Evolutionary conservation across 1,140 invertebrate genomes (phyloP), one percentile per base, ranked within the genome.

Genomic region (Caenorhabditis elegans): DNA sequence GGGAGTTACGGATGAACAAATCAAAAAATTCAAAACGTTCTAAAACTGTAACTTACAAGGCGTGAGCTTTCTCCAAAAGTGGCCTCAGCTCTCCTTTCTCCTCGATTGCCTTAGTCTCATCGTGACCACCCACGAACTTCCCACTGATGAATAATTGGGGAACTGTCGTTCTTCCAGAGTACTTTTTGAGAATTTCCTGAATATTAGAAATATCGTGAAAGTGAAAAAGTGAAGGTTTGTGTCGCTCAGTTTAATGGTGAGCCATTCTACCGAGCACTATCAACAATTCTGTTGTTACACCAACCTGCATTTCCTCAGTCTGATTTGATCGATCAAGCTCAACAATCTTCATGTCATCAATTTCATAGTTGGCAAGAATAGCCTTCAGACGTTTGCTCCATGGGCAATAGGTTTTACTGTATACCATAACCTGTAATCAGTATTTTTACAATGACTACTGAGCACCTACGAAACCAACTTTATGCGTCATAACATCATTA

Each of bases 361-460:
- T 86, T 13, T 80, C 70, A 47, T 86, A 86, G 11, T 77, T 80
- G 2, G 49, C 24, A 17, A 86, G 65, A n/a, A 86, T 53, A 3
- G 17, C 13, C 76, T 86, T 86, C 43, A 86, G 28, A 28, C 76
- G 31, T 39, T 84, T 84, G 31, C 80, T 84, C 75, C 48, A 86
- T 53, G 85, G 85, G 47, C 85, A 86, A 76, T 86, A 86, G 1
- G 85, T 86, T 75, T 86, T 86, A 15, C 83, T 85, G 60, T 79
- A 86, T 34, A 86, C 36, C 51, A 82, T 86, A 6, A 86, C 85
- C 76, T 86, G 22, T 31, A 80, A 76, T 55, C 2, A 10, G 5
- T 70, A 1, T 13, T 17, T 39, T 15, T 19, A 19, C 17, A 3
- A 2, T 13, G n/a, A n/a, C n/a, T n/a, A n/a, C n/a, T 28, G 0